Base-by-base conservation (phyloP, 2,797 vertebrate genomes). In the Sphenopsis melanotis region DNA sequence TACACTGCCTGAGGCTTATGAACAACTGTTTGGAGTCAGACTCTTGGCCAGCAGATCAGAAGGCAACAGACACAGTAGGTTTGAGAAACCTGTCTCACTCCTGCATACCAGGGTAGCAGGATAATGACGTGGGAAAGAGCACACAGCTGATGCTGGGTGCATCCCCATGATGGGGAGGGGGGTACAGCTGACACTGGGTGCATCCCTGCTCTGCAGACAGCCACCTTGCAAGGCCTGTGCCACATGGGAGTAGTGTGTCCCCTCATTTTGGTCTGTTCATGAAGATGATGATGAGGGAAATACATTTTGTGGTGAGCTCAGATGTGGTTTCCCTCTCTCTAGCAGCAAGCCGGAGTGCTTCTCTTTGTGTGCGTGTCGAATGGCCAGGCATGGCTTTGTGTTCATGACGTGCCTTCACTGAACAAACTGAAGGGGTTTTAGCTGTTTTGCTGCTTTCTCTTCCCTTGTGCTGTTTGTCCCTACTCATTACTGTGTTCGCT, bases 341-440 rank as follows among this genome's bases (percentile, higher is more conserved):
- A 61, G 53, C 64, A 63, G 26, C 50, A 49, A 41, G 32, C 68
- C 41, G 22, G 9, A n/a, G 37, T 44, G n/a, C 36, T 4, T 19
- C 34, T 74, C 46, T 74, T 61, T 10, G 6, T 34, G n/a, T 2
- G 0, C 3, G 2, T 0, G 4, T 75, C 15, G 6, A 29, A 46
- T 81, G 61, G 53, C 50, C 22, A 29, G 47, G 22, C 46, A 20
- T 14, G 19, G 42, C 41, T 83, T 68, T 94, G 37, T 3, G 2
- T 71, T 59, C 4, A 3, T 30, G 46, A 34, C 8, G 9, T 69
- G 22, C 65, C 55, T 79, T 47, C 2, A 0, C 23, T 47, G 49
- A 57, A 61, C 20, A 61, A 81, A 26, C 39, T 0, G 0, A 87
- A 81, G 59, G 41, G 32, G 16, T 59, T 59, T 46, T n/a, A 83